These are phyloP conservation scores for Rhysida immarginata DNA, from an alignment of 1,140 invertebrate genomes.

Conservation along the genomic window DNA sequence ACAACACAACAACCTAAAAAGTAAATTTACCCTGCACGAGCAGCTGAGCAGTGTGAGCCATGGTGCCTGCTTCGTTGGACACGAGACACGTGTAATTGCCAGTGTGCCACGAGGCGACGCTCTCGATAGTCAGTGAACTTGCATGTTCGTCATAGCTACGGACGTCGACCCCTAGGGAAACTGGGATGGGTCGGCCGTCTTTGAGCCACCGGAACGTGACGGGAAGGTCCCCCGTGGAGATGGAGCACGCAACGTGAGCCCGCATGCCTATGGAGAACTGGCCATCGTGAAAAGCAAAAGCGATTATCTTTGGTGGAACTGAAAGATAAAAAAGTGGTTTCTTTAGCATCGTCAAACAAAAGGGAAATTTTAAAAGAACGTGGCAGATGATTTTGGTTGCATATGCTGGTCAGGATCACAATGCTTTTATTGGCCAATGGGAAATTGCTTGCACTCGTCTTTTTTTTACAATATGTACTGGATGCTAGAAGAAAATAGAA, in stretches of 20 bases:
- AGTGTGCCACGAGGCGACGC: conserved; percentile 20
- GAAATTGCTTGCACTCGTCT: no score
- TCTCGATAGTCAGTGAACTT: conserved; percentile 10
- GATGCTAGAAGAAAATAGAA: no score
- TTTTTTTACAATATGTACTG: no score
- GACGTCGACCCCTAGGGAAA: conserved; percentile 18
- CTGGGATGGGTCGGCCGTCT: conserved; percentile 23
- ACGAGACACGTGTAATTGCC: conserved; percentile 30
- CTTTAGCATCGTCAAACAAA: no score
- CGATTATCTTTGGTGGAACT: conserved; percentile 22
- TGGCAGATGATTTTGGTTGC: no score
- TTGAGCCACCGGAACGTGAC: conserved; percentile 28
- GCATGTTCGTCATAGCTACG: conserved; percentile 37
- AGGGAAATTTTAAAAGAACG: no score
- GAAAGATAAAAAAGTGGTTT: conserved; percentile 13
- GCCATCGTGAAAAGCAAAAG: conserved; percentile 19
- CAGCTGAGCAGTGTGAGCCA: not conserved
- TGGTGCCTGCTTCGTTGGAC: conserved; percentile 22
- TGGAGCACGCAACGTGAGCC: conserved; percentile 19
- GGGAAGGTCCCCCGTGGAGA: conserved; percentile 28
- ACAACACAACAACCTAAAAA: no score
- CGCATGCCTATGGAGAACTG: conserved; percentile 1
- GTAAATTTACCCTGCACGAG: no score
- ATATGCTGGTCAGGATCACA: no score
- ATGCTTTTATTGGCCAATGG: no score